Percentiles rank a stretch among this genome's conserved stretches.
phyloP scores from a whole-genome alignment of 2,797 vertebrate species.

The Glyptemys insculpta region DNA sequence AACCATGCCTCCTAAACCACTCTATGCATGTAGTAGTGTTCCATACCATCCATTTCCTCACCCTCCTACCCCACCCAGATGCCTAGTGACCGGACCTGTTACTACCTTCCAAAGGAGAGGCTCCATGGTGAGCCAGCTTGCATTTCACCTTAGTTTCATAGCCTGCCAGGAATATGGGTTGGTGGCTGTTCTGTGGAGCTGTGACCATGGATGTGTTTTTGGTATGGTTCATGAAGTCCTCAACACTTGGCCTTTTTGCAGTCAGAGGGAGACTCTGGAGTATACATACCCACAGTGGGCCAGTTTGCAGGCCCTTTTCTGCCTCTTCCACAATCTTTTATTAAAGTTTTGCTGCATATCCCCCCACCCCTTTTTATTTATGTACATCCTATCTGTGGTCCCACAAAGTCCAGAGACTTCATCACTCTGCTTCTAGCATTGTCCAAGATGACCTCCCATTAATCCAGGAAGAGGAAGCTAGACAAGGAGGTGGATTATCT shows the following conservation, averaged over 20 bases:
- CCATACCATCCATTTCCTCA: background rate
- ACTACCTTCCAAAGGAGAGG: background rate
- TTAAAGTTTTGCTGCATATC: background rate
- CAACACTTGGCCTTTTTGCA: background rate
- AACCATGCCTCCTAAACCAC: background rate
- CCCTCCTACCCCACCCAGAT: background rate
- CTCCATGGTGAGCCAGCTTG: too few species aligned
- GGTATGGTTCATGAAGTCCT: background rate
- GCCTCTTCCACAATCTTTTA: background rate
- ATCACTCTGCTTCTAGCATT: background rate
- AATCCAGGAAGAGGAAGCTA: background rate
- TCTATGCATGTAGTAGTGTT: background rate
- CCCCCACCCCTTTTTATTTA: background rate
- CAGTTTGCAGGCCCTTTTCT: background rate
- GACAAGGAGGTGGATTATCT: background rate
- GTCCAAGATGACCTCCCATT: background rate
- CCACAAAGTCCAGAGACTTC: background rate
- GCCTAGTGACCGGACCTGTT: background rate
- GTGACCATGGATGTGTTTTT: background rate
- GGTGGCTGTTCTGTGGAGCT: background rate
- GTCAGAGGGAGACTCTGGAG: background rate
- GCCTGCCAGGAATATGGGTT: background rate
- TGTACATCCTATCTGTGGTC: background rate
- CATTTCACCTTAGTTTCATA: background rate
- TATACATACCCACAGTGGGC: background rate